Evolutionary conservation across 2,797 vertebrate genomes (phyloP).

Genomic region (Oreonectes daqikongensis): DNA sequence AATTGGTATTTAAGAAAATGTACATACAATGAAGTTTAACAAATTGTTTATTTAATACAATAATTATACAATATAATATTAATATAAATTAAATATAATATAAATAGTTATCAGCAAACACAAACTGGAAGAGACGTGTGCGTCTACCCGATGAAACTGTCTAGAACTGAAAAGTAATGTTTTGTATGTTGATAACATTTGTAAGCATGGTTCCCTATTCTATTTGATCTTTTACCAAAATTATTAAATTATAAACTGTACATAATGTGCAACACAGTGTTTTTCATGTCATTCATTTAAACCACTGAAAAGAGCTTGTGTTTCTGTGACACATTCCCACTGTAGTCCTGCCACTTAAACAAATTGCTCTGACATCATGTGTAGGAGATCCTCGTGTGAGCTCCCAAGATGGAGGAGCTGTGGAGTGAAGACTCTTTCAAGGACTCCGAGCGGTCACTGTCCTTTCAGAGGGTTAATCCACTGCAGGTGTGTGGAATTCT

Average conservation of each 20-base stretch:
- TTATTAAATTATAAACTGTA: not conserved
- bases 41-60: no score
- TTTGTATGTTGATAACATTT: not conserved
- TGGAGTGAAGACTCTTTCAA: conserved; percentile 37
- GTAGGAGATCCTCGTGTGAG: not conserved
- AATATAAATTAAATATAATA: no score
- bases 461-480: conserved; percentile 59
- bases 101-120: no score
- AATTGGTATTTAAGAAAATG: no score
- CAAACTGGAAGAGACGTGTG: no score
- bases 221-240: no score
- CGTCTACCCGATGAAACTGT: no score
- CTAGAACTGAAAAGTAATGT: not conserved
- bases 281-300: not conserved
- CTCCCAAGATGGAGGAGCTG: conserved; percentile 26
- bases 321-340: conserved; percentile 11
- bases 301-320: not conserved
- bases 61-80: no score
- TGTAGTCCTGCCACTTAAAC: conserved; percentile 4
- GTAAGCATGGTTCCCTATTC: no score
- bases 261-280: no score
- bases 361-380: not conserved
- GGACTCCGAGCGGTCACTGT: conserved; percentile 17
- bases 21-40: no score
- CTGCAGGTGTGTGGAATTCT: conserved; percentile 64